A percentile compares a stretch with the other conserved stretches of the same genome.
phyloP scores from a whole-genome alignment of 2,888 invertebrate genomes.

The Ochropleura plecta region DNA sequence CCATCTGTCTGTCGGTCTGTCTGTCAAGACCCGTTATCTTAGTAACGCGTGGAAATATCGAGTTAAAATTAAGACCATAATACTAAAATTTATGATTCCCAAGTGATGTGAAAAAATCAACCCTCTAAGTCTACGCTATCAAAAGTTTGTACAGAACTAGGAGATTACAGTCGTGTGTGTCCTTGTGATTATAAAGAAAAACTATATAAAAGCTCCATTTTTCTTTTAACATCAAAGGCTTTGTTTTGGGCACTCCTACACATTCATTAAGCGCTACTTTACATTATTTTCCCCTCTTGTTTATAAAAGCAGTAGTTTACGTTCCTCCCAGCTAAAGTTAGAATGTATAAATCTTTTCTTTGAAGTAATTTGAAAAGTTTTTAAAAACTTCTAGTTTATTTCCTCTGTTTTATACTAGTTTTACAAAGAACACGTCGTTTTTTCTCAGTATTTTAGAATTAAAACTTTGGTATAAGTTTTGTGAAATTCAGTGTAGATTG shows the following conservation, averaged over 20 bases:
- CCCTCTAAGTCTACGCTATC: no score
- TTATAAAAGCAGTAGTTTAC: slow-evolving; percentile 42
- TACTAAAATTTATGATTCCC: no score
- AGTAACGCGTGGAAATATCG: no score
- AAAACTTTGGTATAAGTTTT: neutral
- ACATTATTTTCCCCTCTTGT: slow-evolving; percentile 23
- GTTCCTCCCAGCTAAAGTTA: slow-evolving; percentile 31
- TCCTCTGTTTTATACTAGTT: slow-evolving; percentile 45
- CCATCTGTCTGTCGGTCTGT: no score
- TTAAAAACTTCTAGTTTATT: slow-evolving; percentile 51
- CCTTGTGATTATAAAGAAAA: neutral
- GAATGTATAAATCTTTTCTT: slow-evolving; percentile 53
- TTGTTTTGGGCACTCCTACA: slow-evolving; percentile 20
- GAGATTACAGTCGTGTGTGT: neutral
- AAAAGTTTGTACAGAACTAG: no score
- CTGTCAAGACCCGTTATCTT: no score
- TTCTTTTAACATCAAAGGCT: slow-evolving; percentile 30
- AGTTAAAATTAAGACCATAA: no score
- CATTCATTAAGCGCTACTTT: slow-evolving; percentile 25
- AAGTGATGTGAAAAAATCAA: no score
- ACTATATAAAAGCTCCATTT: slow-evolving; percentile 9
- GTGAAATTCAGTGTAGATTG: neutral
- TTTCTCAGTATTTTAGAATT: slow-evolving; percentile 21
- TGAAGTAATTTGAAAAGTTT: slow-evolving; percentile 57
- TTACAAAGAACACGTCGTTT: slow-evolving; percentile 23